Evolutionary conservation across 2,797 vertebrate species (phyloP).

Genomic region (Anas bernieri): DNA sequence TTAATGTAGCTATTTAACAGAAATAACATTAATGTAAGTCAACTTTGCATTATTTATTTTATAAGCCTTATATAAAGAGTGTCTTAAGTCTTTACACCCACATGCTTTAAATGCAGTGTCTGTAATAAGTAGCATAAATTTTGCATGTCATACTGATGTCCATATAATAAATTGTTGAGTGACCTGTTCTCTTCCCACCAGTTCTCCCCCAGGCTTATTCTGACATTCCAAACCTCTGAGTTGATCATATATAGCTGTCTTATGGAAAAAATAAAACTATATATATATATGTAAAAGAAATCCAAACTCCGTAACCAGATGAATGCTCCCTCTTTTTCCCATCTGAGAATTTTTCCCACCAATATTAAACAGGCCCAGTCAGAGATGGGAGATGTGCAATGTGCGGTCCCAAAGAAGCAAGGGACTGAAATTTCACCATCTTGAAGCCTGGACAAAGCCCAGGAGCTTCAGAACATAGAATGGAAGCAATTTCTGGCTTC

Average conservation of each 20-base stretch:
- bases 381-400: background rate
- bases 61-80: background rate
- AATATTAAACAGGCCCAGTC: background rate
- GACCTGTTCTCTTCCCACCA: constrained; percentile 45
- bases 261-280: background rate
- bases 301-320: background rate
- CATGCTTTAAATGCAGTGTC: constrained; percentile 14
- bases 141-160: constrained; percentile 5
- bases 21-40: constrained; percentile 44
- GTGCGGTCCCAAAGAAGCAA: background rate
- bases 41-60: constrained; percentile 57
- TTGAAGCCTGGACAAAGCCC: background rate
- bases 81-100: background rate
- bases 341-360: background rate
- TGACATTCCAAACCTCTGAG: constrained; percentile 57
- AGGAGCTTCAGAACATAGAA: background rate
- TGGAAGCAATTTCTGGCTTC: constrained; percentile 1
- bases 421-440: background rate
- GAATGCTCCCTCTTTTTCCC: background rate
- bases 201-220: constrained; percentile 8
- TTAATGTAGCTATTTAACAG: constrained; percentile 58
- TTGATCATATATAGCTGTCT: background rate
- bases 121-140: constrained; percentile 46
- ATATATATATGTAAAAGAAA: background rate
- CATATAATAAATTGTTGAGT: constrained; percentile 57